Conservation (phyloP, 2,888 invertebrate genomes). For the Protophormia terraenovae region DNA sequence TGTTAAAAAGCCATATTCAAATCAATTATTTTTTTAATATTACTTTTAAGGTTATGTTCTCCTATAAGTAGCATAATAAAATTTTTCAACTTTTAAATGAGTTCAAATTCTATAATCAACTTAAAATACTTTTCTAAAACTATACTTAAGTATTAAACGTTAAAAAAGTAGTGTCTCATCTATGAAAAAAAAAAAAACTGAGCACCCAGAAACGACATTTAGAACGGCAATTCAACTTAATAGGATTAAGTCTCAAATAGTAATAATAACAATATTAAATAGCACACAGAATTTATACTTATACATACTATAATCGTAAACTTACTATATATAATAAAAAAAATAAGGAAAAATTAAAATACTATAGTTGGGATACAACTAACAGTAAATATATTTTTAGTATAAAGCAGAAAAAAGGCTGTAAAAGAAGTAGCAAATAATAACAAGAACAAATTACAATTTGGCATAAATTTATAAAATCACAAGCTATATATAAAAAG, state of each 20-base stretch:
- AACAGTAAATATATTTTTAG: too few species aligned
- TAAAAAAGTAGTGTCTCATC: background rate
- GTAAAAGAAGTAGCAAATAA: too few species aligned
- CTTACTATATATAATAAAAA: background rate
- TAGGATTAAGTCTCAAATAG: constrained; percentile 54
- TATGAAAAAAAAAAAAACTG: background rate
- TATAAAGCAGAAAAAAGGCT: too few species aligned
- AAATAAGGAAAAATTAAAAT: background rate
- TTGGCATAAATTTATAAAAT: too few species aligned
- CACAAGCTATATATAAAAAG: background rate
- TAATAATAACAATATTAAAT: constrained; percentile 40
- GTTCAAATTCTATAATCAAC: background rate
- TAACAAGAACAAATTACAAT: constrained; percentile 8
- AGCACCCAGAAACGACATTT: constrained; percentile 25
- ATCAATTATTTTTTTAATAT: too few species aligned
- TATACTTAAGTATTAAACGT: background rate
- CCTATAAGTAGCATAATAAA: too few species aligned
- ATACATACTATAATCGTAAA: too few species aligned
- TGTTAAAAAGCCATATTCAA: too few species aligned
- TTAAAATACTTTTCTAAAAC: background rate
- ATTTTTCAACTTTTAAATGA: too few species aligned
- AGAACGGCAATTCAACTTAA: constrained; percentile 52
- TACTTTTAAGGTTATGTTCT: too few species aligned
- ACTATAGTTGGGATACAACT: background rate
- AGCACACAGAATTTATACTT: constrained; percentile 15